Evolutionary conservation across 2,797 vertebrate species (phyloP), one percentile per base, ranked within the genome.

Genomic region (Huso huso): DNA sequence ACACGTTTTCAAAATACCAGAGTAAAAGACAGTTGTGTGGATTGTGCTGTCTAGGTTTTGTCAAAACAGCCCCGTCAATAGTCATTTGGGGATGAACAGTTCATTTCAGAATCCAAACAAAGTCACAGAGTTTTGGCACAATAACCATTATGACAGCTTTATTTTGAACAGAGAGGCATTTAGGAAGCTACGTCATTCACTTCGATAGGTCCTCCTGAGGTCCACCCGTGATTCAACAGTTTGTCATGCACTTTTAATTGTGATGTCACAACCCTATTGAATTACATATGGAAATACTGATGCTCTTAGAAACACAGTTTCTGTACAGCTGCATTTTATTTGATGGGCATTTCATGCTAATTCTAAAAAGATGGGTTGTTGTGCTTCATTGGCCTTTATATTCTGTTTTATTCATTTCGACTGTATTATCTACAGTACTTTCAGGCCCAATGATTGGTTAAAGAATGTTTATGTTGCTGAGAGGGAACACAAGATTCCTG

Each of bases 1-100:
- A 78, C 68, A 57, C 72, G 78, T 81, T 83, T 87, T 71, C 75
- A 78, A 63, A 66, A 71, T 74, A 68, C 63, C 70, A 70, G 78
- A 70, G 79, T 81, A 79, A 63, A 75, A 80, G 70, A 63, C 68
- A 67, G 71, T 71, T 71, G 80, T 80, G 71, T 72, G 65, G 68
- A 70, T 83, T 37, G 68, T 73, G 72, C 65, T 57, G 50, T 65
- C 67, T 73, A 66, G 81, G 69, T 77, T 62, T 62, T 62, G 48
- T 62, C 61, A 62, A 37, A 62, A 62, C 23, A 62, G 37, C 12
- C 13, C 18, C 1, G 18, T 62, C 61, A 62, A 37, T 18, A 8
- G 61, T 8, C 61, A 7, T 37, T 62, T n/a, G 59, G 61, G 48
- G 61, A 62, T 23, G 55, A 58, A n/a, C 6, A 11, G 37, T 37